Evolutionary conservation across 2,113 vertebrate species (phyloP).

Genomic region (Gadus chalcogrammus): DNA sequence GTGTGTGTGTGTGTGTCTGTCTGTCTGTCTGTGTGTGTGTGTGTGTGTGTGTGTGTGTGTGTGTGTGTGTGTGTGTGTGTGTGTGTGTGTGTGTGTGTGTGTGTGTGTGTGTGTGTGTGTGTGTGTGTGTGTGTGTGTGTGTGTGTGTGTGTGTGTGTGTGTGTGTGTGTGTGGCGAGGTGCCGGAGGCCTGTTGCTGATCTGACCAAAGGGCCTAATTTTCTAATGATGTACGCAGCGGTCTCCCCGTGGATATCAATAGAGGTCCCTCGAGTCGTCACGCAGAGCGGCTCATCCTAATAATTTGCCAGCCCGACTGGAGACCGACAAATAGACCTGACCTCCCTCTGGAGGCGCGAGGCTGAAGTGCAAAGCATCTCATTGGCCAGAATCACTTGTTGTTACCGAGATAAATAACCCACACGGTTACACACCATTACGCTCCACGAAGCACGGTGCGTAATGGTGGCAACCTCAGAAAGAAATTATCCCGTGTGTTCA

Average conservation of each 20-base stretch:
- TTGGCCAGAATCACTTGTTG: conserved; percentile 60
- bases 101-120: no score
- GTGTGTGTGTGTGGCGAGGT: conserved; percentile 31
- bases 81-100: no score
- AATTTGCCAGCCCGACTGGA: conserved; percentile 78
- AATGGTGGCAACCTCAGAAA: conserved; percentile 27
- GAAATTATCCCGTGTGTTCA: neutral
- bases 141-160: no score
- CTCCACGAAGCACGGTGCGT: conserved; percentile 36
- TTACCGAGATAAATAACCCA: conserved; percentile 66
- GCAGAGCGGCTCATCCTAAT: conserved; percentile 76
- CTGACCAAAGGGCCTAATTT: conserved; percentile 65
- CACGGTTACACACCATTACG: conserved; percentile 53
- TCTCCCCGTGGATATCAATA: conserved; percentile 64
- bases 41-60: no score
- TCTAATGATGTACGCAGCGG: conserved; percentile 61
- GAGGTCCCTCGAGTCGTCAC: conserved; percentile 64
- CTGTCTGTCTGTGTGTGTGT: no score
- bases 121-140: no score
- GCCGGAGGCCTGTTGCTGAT: conserved; percentile 51
- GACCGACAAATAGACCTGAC: conserved; percentile 80
- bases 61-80: no score
- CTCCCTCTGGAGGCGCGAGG: conserved; percentile 74
- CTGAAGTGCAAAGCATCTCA: conserved; percentile 70
- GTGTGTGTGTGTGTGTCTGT: no score